Percentiles rank a stretch among this genome's conserved stretches.
These are phyloP conservation scores for Morpho helenor DNA, from an alignment of 2,888 invertebrate genomes.

Conservation along the genomic window DNA sequence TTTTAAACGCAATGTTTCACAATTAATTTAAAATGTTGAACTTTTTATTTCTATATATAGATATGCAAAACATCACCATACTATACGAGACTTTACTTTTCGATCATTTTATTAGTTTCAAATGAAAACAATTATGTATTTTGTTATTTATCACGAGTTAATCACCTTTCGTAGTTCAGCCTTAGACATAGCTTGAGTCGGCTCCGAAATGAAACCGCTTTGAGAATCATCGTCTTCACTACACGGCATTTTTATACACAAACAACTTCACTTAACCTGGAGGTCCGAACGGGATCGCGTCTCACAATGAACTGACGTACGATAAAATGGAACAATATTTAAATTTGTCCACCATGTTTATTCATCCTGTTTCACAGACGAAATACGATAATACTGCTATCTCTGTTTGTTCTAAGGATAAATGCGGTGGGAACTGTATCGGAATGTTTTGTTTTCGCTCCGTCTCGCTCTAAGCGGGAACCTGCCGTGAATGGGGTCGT, in stretches of 20 bases:
- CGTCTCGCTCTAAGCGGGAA: constrained; percentile 59
- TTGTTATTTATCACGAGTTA: constrained; percentile 1
- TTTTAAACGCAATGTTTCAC: no score
- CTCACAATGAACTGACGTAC: constrained; percentile 39
- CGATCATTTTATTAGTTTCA: no score
- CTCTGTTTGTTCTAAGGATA: constrained; percentile 39
- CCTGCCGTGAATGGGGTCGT: constrained; percentile 57
- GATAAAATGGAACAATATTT: constrained; percentile 54
- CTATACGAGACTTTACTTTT: no score
- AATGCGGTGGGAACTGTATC: constrained; percentile 68
- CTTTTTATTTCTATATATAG: no score
- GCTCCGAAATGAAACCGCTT: constrained; percentile 67
- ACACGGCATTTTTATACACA: constrained; percentile 72
- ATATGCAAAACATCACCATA: no score
- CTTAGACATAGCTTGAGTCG: constrained; percentile 81
- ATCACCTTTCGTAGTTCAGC: constrained; percentile 84
- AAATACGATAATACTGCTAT: constrained; percentile 36
- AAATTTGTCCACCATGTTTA: constrained; percentile 57
- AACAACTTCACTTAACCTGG: constrained; percentile 23
- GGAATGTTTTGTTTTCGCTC: constrained; percentile 77
- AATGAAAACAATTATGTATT: no score
- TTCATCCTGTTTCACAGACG: constrained; percentile 47
- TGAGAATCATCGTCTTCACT: constrained; percentile 81
- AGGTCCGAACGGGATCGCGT: constrained; percentile 38
- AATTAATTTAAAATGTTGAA: background rate